Evolutionary conservation across 2,113 vertebrate species (phyloP).

Genomic region (Lepus timidus): DNA sequence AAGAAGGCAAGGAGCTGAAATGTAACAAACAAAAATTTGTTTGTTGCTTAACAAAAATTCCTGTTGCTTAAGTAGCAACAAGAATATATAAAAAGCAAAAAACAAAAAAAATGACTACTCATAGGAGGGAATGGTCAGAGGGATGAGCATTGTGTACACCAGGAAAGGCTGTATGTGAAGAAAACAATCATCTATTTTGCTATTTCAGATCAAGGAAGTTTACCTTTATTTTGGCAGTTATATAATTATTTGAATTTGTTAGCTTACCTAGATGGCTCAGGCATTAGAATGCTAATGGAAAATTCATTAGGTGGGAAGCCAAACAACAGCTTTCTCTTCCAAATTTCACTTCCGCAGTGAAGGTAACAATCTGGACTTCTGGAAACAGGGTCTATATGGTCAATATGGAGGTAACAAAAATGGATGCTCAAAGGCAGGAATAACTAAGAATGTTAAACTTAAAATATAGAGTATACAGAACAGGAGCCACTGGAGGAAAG

Average conservation of each 20-base stretch:
- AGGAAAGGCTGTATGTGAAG: background rate
- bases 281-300: background rate
- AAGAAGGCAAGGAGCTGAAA: background rate
- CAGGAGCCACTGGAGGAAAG: background rate
- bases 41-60: no score
- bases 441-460: background rate
- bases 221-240: background rate
- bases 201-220: background rate
- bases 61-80: background rate
- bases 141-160: background rate
- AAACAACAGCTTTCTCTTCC: conserved; percentile 33
- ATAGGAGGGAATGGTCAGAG: background rate
- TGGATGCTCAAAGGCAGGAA: background rate
- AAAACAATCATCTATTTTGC: background rate
- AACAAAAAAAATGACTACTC: background rate
- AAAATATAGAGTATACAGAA: background rate
- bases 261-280: background rate
- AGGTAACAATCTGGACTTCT: conserved; percentile 22
- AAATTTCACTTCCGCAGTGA: conserved; percentile 45
- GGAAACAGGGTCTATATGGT: background rate
- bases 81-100: background rate
- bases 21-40: background rate
- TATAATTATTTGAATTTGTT: conserved; percentile 15
- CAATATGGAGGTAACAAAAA: background rate
- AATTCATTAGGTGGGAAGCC: background rate